Conservation (phyloP, 2,888 invertebrate species). For the Uropetala carovei region DNA sequence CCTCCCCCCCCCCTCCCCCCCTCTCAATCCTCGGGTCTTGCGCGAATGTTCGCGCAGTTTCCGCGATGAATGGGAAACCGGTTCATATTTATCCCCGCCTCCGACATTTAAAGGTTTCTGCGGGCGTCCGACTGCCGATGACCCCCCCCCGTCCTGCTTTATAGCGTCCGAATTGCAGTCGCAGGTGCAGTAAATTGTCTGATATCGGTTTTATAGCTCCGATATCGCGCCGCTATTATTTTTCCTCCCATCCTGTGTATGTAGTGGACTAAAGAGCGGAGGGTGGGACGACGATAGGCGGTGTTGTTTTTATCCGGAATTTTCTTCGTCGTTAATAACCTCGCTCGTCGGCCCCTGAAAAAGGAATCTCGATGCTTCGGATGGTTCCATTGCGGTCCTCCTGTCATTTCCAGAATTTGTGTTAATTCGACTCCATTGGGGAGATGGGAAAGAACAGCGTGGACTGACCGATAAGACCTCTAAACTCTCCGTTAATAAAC, state of each 20-base stretch:
- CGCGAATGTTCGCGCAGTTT: neutral
- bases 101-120: neutral
- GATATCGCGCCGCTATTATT: conserved; percentile 12
- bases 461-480: neutral
- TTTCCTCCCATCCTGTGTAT: neutral
- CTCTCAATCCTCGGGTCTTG: neutral
- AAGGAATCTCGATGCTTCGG: too few species aligned
- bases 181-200: conserved; percentile 45
- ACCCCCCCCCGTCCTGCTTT: conserved; percentile 25
- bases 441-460: too few species aligned
- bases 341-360: too few species aligned
- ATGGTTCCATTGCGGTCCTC: too few species aligned
- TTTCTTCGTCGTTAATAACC: too few species aligned
- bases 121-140: neutral
- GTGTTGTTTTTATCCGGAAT: neutral
- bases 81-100: neutral
- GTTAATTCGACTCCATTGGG: too few species aligned
- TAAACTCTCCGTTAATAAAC: neutral
- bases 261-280: neutral
- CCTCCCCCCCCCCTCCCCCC: neutral
- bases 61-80: neutral
- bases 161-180: conserved; percentile 54
- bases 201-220: conserved; percentile 40
- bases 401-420: too few species aligned
- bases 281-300: neutral